Conservation (phyloP, 2,797 vertebrate species). For the Peromyscus nudipes region DNA sequence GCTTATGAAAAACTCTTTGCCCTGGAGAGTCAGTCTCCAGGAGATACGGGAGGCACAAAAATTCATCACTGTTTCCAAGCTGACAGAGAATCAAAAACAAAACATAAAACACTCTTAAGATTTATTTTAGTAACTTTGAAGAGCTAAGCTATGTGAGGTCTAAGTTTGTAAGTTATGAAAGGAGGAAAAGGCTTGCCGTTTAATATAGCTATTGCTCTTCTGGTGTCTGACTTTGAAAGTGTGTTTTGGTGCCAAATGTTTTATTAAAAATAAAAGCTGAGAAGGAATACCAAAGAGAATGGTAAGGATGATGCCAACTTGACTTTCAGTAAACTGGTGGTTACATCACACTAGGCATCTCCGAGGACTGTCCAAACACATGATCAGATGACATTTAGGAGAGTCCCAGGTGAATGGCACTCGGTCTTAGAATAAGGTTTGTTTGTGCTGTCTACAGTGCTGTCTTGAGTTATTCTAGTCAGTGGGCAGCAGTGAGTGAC, state of each 20-base stretch:
- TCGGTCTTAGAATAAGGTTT: not conserved
- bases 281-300: constrained; percentile 61
- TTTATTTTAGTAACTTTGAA: constrained; percentile 76
- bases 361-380: constrained; percentile 17
- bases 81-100: constrained; percentile 67
- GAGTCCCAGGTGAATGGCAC: not conserved
- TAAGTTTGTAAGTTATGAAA: constrained; percentile 45
- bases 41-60: constrained; percentile 2
- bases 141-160: constrained; percentile 52
- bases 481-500: not conserved
- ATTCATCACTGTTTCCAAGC: constrained; percentile 62
- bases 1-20: constrained; percentile 11
- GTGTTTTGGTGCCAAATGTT: constrained; percentile 71
- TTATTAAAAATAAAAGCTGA: constrained; percentile 71
- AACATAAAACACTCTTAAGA: constrained; percentile 54
- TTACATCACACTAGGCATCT: constrained; percentile 41
- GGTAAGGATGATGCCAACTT: constrained; percentile 27
- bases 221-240: constrained; percentile 60
- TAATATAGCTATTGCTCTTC: constrained; percentile 61
- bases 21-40: constrained; percentile 23
- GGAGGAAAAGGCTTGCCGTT: constrained; percentile 42
- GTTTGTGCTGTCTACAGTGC: not conserved
- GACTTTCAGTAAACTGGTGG: constrained; percentile 45
- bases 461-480: not conserved
- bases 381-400: not conserved